Conservation (phyloP, 2,888 invertebrate genomes). For the Oligia latruncula region DNA sequence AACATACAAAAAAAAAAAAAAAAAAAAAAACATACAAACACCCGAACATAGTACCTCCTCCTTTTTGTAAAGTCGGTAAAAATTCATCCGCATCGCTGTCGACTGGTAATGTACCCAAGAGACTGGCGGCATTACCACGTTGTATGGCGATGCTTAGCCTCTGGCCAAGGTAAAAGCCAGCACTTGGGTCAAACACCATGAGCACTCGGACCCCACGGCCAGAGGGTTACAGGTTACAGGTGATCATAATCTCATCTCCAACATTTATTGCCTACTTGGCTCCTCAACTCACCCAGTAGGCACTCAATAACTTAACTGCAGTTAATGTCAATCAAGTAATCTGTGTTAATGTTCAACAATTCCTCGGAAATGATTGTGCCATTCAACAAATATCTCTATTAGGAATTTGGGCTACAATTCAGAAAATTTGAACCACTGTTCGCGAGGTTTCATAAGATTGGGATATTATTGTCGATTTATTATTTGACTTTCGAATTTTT, state of each 20-base stretch:
- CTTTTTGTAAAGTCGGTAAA: too few relatives aligned
- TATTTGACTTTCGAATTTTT: conserved; percentile 1
- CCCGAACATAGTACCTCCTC: too few relatives aligned
- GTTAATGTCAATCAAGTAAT: conserved; percentile 20
- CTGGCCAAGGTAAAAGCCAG: too few relatives aligned
- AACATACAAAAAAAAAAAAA: too few relatives aligned
- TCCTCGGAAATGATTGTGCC: conserved; percentile 14
- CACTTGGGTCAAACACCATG: too few relatives aligned
- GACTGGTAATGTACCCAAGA: too few relatives aligned
- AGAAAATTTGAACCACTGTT: conserved; percentile 37
- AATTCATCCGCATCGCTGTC: too few relatives aligned
- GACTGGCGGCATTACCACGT: too few relatives aligned
- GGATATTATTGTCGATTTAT: conserved; percentile 25
- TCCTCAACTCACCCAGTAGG: conserved; percentile 3
- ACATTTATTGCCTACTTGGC: conserved; percentile 24
- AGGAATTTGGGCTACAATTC: conserved; percentile 46
- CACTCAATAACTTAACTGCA: conserved; percentile 30
- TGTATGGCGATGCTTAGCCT: too few relatives aligned
- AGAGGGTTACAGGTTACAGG: not conserved
- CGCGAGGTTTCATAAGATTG: conserved; percentile 13
- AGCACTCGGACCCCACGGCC: too few relatives aligned
- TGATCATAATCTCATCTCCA: not conserved
- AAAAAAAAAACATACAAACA: too few relatives aligned
- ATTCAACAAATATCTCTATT: conserved; percentile 36
- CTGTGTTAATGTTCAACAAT: conserved; percentile 28